phyloP scores from a whole-genome alignment of 1,140 invertebrate genomes.

The Orchestia grillus region DNA sequence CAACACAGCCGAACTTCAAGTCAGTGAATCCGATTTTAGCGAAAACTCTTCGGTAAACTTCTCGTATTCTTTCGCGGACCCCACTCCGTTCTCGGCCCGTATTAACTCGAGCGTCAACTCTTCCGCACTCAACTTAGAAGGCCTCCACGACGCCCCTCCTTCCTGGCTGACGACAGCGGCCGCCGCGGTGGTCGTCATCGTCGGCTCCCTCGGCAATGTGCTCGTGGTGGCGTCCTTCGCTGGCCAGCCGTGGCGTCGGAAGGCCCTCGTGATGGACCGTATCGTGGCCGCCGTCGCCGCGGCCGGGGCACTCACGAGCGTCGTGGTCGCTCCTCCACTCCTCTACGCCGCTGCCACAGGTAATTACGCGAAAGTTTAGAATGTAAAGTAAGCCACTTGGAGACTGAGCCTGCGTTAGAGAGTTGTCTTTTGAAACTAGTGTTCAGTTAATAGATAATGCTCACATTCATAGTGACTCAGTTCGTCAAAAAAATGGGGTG shows the following conservation, averaged over 20 bases:
- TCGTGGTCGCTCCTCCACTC: neutral
- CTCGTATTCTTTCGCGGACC: neutral
- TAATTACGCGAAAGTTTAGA: neutral
- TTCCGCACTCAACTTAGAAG: neutral
- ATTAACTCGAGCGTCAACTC: neutral
- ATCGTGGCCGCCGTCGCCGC: neutral
- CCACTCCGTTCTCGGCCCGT: too few relatives aligned
- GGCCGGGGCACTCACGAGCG: neutral
- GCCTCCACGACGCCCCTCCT: neutral
- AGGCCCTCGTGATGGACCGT: neutral
- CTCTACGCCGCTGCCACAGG: slow-evolving; percentile 42
- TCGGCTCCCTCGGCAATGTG: neutral
- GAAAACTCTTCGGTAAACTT: neutral
- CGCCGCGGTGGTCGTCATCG: neutral
- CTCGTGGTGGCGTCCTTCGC: neutral
- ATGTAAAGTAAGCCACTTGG: too few relatives aligned
- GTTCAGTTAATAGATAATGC: too few relatives aligned
- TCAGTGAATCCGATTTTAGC: neutral
- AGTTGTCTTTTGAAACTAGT: too few relatives aligned
- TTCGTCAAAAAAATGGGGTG: neutral
- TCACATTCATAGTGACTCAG: neutral
- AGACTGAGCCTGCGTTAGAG: too few relatives aligned
- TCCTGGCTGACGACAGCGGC: neutral
- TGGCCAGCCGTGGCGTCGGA: neutral
- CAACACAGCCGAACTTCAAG: neutral